Evolutionary conservation across 2,113 vertebrate genomes (phyloP).

Genomic region (Sus scrofa): T2T-Sscrofa CM000817.6:126822001-126822500

Average conservation of each 20-base stretch:
- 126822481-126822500: background rate
- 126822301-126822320: slow-evolving; percentile 59
- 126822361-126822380: background rate
- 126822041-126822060: slow-evolving; percentile 85
- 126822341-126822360: background rate
- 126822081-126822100: slow-evolving; percentile 87
- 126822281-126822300: slow-evolving; percentile 35
- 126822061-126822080: slow-evolving; percentile 83
- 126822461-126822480: background rate
- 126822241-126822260: slow-evolving; percentile 64
- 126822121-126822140: slow-evolving; percentile 38
- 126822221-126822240: slow-evolving; percentile 69
- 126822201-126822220: slow-evolving; percentile 78
- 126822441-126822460: background rate
- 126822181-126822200: slow-evolving; percentile 72
- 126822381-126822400: background rate
- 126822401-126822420: background rate
- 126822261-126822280: slow-evolving; percentile 54
- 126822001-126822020: slow-evolving; percentile 89
- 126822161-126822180: slow-evolving; percentile 83
- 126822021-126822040: slow-evolving; percentile 82
- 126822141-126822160: slow-evolving; percentile 75
- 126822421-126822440: background rate
- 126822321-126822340: background rate
- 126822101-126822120: slow-evolving; percentile 71